Evolutionary conservation across 2,888 invertebrate species (phyloP).

Genomic region (Amphimallon solstitiale): DNA sequence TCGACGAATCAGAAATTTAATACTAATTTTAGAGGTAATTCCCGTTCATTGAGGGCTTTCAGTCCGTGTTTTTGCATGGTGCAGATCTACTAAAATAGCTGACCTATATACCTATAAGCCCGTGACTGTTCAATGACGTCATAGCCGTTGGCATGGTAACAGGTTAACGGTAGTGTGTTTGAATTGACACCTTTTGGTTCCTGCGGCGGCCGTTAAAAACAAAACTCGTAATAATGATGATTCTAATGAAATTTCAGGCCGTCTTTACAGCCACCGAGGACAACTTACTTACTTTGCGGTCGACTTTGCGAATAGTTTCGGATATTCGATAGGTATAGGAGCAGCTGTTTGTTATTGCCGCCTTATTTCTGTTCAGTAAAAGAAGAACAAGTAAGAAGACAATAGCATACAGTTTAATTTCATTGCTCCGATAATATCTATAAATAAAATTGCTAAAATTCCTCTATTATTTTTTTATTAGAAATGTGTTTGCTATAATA

Average conservation of each 20-base stretch:
- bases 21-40: conserved; percentile 35
- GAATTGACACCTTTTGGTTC: conserved; percentile 53
- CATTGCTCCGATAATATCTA: no score
- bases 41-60: conserved; percentile 53
- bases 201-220: conserved; percentile 37
- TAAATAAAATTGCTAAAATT: no score
- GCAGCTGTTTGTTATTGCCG: no score
- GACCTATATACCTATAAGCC: conserved; percentile 58
- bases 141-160: conserved; percentile 59
- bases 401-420: no score
- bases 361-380: no score
- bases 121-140: conserved; percentile 60
- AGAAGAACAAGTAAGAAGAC: no score
- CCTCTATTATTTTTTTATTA: no score
- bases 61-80: conserved; percentile 46
- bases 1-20: conserved; percentile 18
- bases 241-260: conserved; percentile 28
- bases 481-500: no score
- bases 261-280: background rate
- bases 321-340: no score
- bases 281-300: background rate
- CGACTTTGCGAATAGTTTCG: no score
- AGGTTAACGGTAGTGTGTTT: conserved; percentile 56
- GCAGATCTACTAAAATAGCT: conserved; percentile 56
- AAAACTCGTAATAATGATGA: conserved; percentile 31